Conservation (phyloP, 2,888 invertebrate species). For the Xestobium rufovillosum region DNA sequence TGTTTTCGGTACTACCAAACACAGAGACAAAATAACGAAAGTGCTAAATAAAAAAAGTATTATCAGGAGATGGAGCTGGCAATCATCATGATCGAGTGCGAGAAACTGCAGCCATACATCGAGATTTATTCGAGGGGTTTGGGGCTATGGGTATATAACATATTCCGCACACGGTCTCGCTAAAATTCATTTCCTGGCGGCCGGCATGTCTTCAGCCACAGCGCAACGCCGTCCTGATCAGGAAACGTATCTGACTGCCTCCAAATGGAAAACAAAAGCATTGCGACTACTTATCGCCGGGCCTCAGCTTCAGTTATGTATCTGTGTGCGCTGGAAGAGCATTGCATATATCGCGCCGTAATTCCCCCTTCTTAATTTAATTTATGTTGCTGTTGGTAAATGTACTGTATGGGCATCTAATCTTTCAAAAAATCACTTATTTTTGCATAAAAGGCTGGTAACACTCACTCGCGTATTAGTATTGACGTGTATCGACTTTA, state of each 20-base stretch:
- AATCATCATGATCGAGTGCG: too few relatives aligned
- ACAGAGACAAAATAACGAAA: too few relatives aligned
- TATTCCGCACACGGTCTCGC: slow-evolving; percentile 33
- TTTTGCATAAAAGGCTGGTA: not conserved
- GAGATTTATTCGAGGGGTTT: too few relatives aligned
- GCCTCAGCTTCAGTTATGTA: slow-evolving; percentile 1
- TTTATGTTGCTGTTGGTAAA: not conserved
- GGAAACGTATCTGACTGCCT: slow-evolving; percentile 38
- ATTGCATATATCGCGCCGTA: not conserved
- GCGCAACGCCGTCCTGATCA: slow-evolving; percentile 31
- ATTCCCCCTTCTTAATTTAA: not conserved
- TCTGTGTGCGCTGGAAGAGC: not conserved
- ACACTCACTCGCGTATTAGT: too few relatives aligned
- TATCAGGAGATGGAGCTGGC: too few relatives aligned
- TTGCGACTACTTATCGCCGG: slow-evolving; percentile 28
- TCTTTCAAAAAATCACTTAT: not conserved
- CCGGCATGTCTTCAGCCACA: slow-evolving; percentile 39
- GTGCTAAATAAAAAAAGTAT: too few relatives aligned
- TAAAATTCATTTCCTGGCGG: slow-evolving; percentile 43
- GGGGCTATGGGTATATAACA: too few relatives aligned
- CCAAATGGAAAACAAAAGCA: slow-evolving; percentile 40
- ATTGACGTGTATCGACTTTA: too few relatives aligned
- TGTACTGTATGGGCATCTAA: not conserved
- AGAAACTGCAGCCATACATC: too few relatives aligned
- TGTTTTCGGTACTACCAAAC: too few relatives aligned